Evolutionary conservation across 2,888 invertebrate species (phyloP).

Genomic region (Tenthredo livida): DNA sequence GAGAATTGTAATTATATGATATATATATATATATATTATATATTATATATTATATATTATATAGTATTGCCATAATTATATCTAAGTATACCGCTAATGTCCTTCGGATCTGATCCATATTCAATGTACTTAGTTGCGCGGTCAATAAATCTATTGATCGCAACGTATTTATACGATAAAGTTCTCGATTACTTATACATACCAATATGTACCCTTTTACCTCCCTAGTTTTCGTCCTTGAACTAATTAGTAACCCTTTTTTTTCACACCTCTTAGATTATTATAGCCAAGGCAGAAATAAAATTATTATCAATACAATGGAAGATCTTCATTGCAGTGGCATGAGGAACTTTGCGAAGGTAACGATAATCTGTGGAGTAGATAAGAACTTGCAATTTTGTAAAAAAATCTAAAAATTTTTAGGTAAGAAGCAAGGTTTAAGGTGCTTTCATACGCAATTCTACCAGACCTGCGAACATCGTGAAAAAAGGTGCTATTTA

Average conservation of each 20-base stretch:
- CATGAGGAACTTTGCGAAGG: too few species aligned
- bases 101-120: slow-evolving; percentile 71
- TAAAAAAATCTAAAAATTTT: neutral
- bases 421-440: neutral
- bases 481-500: too few species aligned
- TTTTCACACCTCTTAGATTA: neutral
- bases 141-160: slow-evolving; percentile 74
- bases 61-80: slow-evolving; percentile 57
- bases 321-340: too few species aligned
- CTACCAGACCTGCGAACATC: too few species aligned
- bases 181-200: neutral
- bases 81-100: slow-evolving; percentile 72
- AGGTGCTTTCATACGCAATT: too few species aligned
- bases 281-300: too few species aligned
- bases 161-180: slow-evolving; percentile 54
- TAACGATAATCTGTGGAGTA: too few species aligned
- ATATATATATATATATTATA: too few species aligned
- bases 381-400: neutral
- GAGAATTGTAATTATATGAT: slow-evolving; percentile 33
- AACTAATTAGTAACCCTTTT: neutral
- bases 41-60: slow-evolving; percentile 46
- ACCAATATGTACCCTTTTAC: neutral
- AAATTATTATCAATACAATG: too few species aligned
- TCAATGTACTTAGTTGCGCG: slow-evolving; percentile 76
- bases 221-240: neutral